Evolutionary conservation across 2,113 vertebrate genomes (phyloP), one percentile per base, ranked within the genome.

Genomic region (Lamprotornis superbus): DNA sequence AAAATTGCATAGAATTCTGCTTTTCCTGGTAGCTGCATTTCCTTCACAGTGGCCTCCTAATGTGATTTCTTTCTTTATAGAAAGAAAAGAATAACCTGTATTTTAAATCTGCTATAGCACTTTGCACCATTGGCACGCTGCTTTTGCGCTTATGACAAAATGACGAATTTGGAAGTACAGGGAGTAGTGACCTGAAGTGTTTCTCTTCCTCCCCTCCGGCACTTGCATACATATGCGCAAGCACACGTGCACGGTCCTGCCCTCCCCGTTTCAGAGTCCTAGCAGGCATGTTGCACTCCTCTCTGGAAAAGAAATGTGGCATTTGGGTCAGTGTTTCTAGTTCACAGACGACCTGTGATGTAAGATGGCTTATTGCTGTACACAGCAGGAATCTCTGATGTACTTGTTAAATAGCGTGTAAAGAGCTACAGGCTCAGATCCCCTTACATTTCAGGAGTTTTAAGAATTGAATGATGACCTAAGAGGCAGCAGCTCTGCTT

Each of bases 301-400:
- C 2, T 35, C 37, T 73, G 70, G 63, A 35, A 79, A 64, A 61
- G 39, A 75, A 80, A 74, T 6, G 23, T 37, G 39, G 24, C 50
- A 35, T 94, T 91, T 94, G 67, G 42, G 75, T 90, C 70, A 55
- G 82, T 57, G 78, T 91, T 91, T 91, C 75, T 70, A 71, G 81
- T 59, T 79, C 65, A 40, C 49, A 61, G 74, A 30, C 28, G 16
- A 28, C 42, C 42, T 73, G 64, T 19, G 7, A 50, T 73, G 15
- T 83, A 74, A 64, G 37, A 47, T 30, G 82, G 33, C 79, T 75
- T 60, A 74, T 39, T 83, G 64, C 68, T 15, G 7, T 67, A 15
- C 23, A 12, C n/a, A 49, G 11, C 37, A 57, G 21, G 12, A 33
- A 24, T 64, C 55, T 83, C 79, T 49, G 42, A 65, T 42, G 12